These are phyloP conservation scores for Eudyptes chrysolophus DNA, from an alignment of 2,113 vertebrate species.

Conservation along the genomic window DNA sequence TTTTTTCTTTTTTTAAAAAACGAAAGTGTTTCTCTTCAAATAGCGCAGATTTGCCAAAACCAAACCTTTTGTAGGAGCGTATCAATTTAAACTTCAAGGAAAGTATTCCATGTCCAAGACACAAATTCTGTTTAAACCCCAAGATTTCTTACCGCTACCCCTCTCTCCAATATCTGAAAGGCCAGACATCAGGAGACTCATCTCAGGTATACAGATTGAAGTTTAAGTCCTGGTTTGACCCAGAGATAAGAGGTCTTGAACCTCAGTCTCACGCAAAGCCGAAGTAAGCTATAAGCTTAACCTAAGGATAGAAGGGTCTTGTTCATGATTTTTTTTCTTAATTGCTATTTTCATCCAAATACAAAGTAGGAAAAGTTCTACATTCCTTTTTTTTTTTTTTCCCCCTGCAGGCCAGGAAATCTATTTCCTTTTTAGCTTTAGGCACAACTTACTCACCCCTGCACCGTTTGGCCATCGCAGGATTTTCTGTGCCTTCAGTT, in stretches of 20 bases:
- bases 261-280: not conserved
- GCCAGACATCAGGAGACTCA: not conserved
- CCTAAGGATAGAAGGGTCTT: not conserved
- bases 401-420: not conserved
- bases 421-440: not conserved
- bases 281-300: not conserved
- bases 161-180: not conserved
- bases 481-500: not conserved
- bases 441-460: not conserved
- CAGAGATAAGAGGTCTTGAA: not conserved
- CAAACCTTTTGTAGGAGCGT: not conserved
- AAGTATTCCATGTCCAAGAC: not conserved
- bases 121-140: not conserved
- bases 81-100: not conserved
- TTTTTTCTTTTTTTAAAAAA: not conserved
- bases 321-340: not conserved
- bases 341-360: not conserved
- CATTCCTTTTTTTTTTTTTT: not conserved
- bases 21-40: not conserved
- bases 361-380: not conserved
- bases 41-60: not conserved
- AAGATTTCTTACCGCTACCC: not conserved
- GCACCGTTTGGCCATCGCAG: accelerated
- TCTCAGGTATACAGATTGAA: not conserved
- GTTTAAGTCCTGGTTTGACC: not conserved